Conservation (phyloP, 2,797 vertebrate genomes). For the Sebastes minor region DNA sequence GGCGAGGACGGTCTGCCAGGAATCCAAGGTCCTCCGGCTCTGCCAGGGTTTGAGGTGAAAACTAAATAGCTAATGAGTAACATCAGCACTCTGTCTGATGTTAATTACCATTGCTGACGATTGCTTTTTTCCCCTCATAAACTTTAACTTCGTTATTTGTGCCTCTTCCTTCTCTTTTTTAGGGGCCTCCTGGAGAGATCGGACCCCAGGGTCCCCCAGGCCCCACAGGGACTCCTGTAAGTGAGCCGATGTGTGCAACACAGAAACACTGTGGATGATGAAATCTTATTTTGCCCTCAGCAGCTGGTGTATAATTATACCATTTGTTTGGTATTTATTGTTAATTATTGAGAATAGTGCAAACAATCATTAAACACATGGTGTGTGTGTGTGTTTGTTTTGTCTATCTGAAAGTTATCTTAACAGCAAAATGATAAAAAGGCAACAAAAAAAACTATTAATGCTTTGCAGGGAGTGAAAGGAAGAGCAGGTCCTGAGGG, state of each 20-base stretch:
- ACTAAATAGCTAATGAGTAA: not conserved
- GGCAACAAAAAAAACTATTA: not conserved
- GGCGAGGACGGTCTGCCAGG: constrained; percentile 83
- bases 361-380: not conserved
- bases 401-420: not conserved
- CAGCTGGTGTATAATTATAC: not conserved
- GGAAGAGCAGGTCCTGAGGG: constrained; percentile 84
- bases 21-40: constrained; percentile 76
- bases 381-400: no score
- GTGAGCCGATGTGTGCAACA: constrained; percentile 26
- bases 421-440: not conserved
- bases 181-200: constrained; percentile 80
- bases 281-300: not conserved
- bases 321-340: not conserved
- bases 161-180: not conserved
- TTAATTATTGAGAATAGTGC: not conserved
- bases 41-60: constrained; percentile 83
- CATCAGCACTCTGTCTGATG: not conserved
- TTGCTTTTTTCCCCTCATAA: not conserved
- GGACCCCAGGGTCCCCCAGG: constrained; percentile 82
- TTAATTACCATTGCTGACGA: not conserved
- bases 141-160: not conserved
- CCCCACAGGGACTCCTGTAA: constrained; percentile 79
- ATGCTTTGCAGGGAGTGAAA: constrained; percentile 77
- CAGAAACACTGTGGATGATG: constrained; percentile 1